Evolutionary conservation across 2,888 invertebrate species (phyloP).

Genomic region (Machimus rusticus): DNA sequence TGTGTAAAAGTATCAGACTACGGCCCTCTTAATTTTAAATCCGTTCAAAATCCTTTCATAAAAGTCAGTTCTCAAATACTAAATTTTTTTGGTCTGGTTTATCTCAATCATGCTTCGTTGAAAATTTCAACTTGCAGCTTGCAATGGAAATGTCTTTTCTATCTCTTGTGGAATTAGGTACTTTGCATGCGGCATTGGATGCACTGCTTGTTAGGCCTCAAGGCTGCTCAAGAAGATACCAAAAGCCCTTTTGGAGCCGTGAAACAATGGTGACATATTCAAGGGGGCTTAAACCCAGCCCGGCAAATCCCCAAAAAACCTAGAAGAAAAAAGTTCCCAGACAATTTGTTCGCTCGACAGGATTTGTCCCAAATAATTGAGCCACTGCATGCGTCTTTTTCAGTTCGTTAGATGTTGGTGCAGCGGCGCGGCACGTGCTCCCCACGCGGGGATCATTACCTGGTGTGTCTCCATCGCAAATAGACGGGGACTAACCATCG

Average conservation of each 20-base stretch:
- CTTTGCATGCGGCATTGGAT: not conserved
- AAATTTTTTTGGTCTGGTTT: not conserved
- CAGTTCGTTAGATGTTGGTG: slow-evolving; percentile 44
- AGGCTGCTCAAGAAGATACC: not conserved
- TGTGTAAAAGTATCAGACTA: too few species aligned
- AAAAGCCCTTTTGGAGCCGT: not conserved
- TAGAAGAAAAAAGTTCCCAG: not conserved
- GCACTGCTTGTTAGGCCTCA: not conserved
- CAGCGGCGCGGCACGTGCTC: slow-evolving; percentile 42
- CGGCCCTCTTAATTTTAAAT: too few species aligned
- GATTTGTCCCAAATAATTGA: slow-evolving; percentile 2
- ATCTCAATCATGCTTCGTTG: not conserved
- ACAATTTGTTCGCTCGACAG: not conserved
- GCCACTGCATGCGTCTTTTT: slow-evolving; percentile 21
- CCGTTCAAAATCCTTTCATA: too few species aligned
- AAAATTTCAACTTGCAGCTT: not conserved
- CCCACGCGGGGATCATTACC: not conserved
- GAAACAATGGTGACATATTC: not conserved
- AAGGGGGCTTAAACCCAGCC: not conserved
- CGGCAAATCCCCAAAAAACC: not conserved
- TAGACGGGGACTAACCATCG: not conserved
- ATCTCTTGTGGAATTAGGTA: not conserved
- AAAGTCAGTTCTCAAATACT: too few species aligned
- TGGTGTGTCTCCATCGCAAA: not conserved
- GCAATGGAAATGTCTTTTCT: not conserved